Evolutionary conservation across 2,888 invertebrate genomes (phyloP), one percentile per base, ranked within the genome.

Genomic region (Lasioglossum oenotherae): DNA sequence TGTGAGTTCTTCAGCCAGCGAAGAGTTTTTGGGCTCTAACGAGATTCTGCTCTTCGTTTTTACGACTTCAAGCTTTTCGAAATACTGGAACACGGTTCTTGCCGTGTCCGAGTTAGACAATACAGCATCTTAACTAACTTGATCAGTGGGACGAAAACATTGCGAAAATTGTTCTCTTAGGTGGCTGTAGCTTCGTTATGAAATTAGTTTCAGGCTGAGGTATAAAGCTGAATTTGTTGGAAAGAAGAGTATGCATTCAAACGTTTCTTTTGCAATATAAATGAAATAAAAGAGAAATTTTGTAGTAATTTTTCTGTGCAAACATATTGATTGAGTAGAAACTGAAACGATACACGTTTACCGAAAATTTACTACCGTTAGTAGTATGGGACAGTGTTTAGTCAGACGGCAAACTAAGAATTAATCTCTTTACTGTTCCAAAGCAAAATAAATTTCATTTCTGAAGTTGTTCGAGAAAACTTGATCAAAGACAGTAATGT

Each of bases 1-100:
- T 87, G 75, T 69, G 81, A 78, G 81, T 87, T 87, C 77, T 81
- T 81, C 82, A 79, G 79, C 73, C 46, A 86, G 82, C 85, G 76
- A 74, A 85, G 82, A 82, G 77, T 86, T 85, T 85, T 87, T 84
- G 35, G 81, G 77, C 46, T 53, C 74, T 85, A 84, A 86, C 78
- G 77, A 46, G 81, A 57, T 79, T 80, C 73, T 46, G 46, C 27
- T 76, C 38, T 71, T 79, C 67, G 73, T 79, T 86, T 78, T 86
- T 84, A 80, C 67, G 82, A 83, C 81, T 86, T 86, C 87, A 46
- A 77, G 69, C 77, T 67, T 72, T 67, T 79, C 75, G 71, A 75
- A 86, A 80, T 80, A 71, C 74, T 60, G 23, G 64, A 14, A 41
- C 31, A 64, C 23, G 41, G 38, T 69, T n/a, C n/a, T 23, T 12